Evolutionary conservation across 1,140 invertebrate species (phyloP).

Genomic region (Dendroctonus valens): DNA sequence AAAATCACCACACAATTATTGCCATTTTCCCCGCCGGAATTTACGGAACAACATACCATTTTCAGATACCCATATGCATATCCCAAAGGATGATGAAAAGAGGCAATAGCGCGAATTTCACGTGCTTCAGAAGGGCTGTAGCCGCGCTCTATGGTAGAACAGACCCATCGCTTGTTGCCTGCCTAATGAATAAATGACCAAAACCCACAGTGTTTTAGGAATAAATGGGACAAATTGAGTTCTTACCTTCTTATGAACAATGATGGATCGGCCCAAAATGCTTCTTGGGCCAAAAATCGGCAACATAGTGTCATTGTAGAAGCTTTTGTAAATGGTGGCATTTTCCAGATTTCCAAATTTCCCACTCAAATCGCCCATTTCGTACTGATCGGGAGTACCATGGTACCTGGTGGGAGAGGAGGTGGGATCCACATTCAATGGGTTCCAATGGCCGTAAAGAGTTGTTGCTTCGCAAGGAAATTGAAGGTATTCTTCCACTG

Average conservation of each 20-base stretch:
- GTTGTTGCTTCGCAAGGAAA: conserved; percentile 84
- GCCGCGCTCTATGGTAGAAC: conserved; percentile 79
- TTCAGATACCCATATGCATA: conserved; percentile 84
- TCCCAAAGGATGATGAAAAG: conserved; percentile 86
- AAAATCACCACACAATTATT: conserved; percentile 31
- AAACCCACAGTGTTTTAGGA: conserved; percentile 10
- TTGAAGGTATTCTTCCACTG: conserved; percentile 75
- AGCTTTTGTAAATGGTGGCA: conserved; percentile 56
- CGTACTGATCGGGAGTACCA: conserved; percentile 80
- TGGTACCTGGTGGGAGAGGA: conserved; percentile 54
- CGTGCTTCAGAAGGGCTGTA: conserved; percentile 81
- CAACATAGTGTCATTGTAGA: conserved; percentile 80
- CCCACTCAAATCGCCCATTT: conserved; percentile 85
- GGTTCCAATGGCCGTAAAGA: conserved; percentile 82
- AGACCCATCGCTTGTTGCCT: conserved; percentile 67
- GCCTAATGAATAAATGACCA: conserved; percentile 25
- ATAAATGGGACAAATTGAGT: not conserved
- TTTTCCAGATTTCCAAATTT: conserved; percentile 79
- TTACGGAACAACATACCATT: conserved; percentile 59
- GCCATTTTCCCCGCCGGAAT: not conserved
- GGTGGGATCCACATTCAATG: conserved; percentile 65
- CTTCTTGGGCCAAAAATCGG: conserved; percentile 80
- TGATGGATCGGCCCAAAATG: conserved; percentile 83
- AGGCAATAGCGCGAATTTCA: conserved; percentile 84
- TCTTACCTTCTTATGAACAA: conserved; percentile 73